These are phyloP conservation scores for Drosophila silvestris DNA, from an alignment of 2,888 invertebrate species.

Conservation along the genomic window DNA sequence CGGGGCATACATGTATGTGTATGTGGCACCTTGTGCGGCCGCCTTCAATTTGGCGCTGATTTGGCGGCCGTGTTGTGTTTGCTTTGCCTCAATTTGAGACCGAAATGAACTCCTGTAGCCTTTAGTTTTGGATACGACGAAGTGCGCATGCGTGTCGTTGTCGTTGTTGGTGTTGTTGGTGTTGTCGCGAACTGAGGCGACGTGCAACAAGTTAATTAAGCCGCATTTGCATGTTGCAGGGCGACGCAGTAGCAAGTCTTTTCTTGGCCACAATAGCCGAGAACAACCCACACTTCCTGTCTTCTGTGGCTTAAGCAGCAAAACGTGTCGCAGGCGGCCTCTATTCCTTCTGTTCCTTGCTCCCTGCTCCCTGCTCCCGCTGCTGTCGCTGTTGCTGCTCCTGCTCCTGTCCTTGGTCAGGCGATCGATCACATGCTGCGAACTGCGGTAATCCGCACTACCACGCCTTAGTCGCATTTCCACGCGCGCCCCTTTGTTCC, in stretches of 20 bases:
- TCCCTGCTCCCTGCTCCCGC: constrained; percentile 3
- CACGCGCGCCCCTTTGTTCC: constrained; percentile 70
- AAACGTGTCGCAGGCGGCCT: constrained; percentile 77
- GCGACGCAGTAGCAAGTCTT: constrained; percentile 22
- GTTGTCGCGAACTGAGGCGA: constrained; percentile 62
- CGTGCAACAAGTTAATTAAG: constrained; percentile 85
- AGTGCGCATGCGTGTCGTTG: constrained; percentile 77
- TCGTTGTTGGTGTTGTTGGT: constrained; percentile 4
- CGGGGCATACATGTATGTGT: neutral
- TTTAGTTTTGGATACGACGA: constrained; percentile 10
- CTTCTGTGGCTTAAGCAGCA: constrained; percentile 56
- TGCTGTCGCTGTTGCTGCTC: constrained; percentile 3
- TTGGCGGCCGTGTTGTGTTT: constrained; percentile 72
- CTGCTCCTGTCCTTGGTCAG: constrained; percentile 38
- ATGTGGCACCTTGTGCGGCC: constrained; percentile 76
- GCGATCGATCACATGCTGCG: constrained; percentile 82
- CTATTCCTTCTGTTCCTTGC: constrained; percentile 43
- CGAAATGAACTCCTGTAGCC: constrained; percentile 33
- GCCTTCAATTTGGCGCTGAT: constrained; percentile 77
- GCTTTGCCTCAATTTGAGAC: constrained; percentile 58
- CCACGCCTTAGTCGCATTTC: constrained; percentile 82
- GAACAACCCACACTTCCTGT: constrained; percentile 78
- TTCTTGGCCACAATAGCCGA: constrained; percentile 37
- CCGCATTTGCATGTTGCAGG: constrained; percentile 82
- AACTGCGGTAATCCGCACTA: constrained; percentile 80